Evolutionary conservation across 2,113 vertebrate species (phyloP).

Genomic region (Orcinus orca): DNA sequence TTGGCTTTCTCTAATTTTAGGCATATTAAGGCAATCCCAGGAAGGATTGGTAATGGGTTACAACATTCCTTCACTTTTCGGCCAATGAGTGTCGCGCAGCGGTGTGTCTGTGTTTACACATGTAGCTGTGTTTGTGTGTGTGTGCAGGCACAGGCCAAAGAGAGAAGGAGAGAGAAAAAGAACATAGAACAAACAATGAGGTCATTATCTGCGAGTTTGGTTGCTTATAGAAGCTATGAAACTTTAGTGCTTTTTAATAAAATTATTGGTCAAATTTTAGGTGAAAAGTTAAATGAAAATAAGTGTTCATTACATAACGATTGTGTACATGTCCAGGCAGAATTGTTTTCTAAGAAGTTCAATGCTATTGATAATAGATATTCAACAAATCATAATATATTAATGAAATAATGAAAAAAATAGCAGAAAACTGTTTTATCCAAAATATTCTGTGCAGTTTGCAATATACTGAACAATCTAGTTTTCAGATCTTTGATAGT

Average conservation of each 20-base stretch:
- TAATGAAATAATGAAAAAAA: background rate
- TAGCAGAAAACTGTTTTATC: background rate
- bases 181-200: background rate
- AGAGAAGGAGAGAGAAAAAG: background rate
- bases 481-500: background rate
- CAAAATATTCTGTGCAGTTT: background rate
- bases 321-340: too few species aligned
- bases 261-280: background rate
- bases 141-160: background rate
- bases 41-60: constrained; percentile 39
- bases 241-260: background rate
- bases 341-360: background rate
- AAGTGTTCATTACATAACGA: background rate
- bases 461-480: background rate
- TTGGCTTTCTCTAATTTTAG: constrained; percentile 72
- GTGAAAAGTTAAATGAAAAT: background rate
- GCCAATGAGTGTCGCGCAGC: constrained; percentile 43
- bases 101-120: background rate
- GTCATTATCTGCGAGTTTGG: background rate
- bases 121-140: background rate
- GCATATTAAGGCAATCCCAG: constrained; percentile 6
- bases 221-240: background rate
- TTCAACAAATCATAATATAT: background rate
- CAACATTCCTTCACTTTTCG: constrained; percentile 41
- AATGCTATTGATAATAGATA: background rate